Evolutionary conservation across 2,113 vertebrate genomes (phyloP).

Genomic region (Ptychochromis oligacanthus): DNA sequence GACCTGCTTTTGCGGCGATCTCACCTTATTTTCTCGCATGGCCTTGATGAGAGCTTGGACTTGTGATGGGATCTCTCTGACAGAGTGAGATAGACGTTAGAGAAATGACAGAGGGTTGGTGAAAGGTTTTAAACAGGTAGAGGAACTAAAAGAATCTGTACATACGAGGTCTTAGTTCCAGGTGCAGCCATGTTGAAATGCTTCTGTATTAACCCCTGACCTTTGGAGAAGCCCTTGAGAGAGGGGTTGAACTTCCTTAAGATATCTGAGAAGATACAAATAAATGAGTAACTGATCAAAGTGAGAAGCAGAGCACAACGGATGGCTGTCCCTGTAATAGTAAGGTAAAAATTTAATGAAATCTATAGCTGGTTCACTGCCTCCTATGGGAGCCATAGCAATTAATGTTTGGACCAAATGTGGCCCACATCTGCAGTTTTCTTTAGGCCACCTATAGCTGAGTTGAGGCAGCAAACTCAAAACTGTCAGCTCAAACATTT

Average conservation of each 20-base stretch:
- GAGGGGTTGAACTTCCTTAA: constrained; percentile 88
- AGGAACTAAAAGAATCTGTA: neutral
- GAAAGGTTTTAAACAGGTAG: neutral
- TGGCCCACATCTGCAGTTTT: too few relatives aligned
- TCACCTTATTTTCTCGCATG: constrained; percentile 83
- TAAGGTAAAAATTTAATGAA: too few relatives aligned
- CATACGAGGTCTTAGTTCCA: constrained; percentile 84
- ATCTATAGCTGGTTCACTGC: too few relatives aligned
- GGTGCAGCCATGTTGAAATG: constrained; percentile 85
- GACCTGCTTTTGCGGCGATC: neutral
- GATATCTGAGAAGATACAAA: constrained; percentile 82
- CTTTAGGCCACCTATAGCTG: too few relatives aligned
- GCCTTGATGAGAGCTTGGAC: constrained; percentile 78
- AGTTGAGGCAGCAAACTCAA: too few relatives aligned
- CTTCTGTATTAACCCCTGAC: constrained; percentile 58
- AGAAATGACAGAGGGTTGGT: neutral
- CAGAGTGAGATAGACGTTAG: neutral
- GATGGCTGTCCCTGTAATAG: too few relatives aligned
- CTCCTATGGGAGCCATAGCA: too few relatives aligned
- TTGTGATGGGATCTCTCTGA: constrained; percentile 84
- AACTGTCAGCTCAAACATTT: too few relatives aligned
- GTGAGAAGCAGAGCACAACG: too few relatives aligned
- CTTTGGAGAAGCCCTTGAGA: constrained; percentile 86
- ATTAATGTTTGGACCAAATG: too few relatives aligned
- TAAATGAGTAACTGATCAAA: neutral